These are phyloP conservation scores for Arctopsyche grandis DNA, from an alignment of 1,140 invertebrate genomes.

Conservation along the genomic window DNA sequence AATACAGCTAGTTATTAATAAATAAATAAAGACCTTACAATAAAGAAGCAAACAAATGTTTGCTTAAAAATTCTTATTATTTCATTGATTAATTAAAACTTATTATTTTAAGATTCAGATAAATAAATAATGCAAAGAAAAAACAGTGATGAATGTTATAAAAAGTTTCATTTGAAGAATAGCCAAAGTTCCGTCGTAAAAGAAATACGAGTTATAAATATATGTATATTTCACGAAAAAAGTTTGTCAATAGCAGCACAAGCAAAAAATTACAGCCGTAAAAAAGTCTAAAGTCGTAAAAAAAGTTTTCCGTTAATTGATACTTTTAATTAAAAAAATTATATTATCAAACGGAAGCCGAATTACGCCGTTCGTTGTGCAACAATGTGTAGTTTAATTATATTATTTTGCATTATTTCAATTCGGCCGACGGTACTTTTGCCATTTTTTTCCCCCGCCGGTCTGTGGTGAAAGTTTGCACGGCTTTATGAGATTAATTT, in stretches of 20 bases:
- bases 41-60: too few species aligned
- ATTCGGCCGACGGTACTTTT: not conserved
- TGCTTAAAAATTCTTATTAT: too few species aligned
- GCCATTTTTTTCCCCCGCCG: not conserved
- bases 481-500: conserved; percentile 22
- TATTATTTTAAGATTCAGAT: not conserved
- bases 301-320: conserved; percentile 11
- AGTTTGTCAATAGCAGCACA: not conserved
- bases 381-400: not conserved
- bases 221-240: conserved; percentile 22
- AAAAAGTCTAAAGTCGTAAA: conserved; percentile 4
- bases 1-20: too few species aligned
- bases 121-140: conserved; percentile 8
- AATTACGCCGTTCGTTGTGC: not conserved
- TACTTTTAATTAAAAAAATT: conserved; percentile 13
- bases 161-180: conserved; percentile 25
- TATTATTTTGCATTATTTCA: conserved; percentile 7
- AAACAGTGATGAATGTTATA: not conserved
- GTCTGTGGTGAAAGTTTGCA: not conserved
- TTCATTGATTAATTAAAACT: too few species aligned
- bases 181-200: conserved; percentile 11
- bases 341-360: not conserved
- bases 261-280: conserved; percentile 2
- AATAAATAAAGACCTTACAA: too few species aligned
- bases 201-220: not conserved